Conservation (phyloP, 2,888 invertebrate species). For the Cantharis flavilabris region DNA sequence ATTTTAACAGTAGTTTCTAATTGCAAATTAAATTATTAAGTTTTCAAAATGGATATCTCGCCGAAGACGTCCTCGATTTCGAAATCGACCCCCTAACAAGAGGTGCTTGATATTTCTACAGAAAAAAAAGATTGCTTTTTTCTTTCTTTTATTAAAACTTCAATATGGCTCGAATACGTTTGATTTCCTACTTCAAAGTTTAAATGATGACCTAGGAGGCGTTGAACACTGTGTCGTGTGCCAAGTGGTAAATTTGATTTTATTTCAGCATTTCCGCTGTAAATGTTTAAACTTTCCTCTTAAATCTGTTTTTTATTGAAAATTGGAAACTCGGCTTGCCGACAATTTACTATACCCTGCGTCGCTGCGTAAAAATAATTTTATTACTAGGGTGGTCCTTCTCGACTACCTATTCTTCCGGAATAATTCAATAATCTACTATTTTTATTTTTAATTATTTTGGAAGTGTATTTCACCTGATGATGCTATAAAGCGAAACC, state of each 20-base stretch:
- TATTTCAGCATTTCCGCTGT: neutral
- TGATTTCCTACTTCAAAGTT: neutral
- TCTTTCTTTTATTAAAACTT: neutral
- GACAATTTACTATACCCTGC: neutral
- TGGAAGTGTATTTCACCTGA: too few species aligned
- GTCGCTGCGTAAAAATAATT: neutral
- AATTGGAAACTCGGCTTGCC: neutral
- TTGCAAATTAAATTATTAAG: neutral
- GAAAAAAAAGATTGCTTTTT: neutral
- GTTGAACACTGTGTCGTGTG: neutral
- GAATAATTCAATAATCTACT: too few species aligned
- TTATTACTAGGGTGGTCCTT: neutral
- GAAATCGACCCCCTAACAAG: neutral
- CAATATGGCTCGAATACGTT: neutral
- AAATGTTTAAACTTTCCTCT: neutral
- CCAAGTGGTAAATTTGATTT: neutral
- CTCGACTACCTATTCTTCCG: neutral
- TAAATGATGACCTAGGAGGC: neutral
- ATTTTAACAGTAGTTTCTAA: slow-evolving; percentile 7
- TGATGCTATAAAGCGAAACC: too few species aligned
- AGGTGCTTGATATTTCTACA: neutral
- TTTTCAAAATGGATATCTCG: neutral
- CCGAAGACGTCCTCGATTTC: neutral
- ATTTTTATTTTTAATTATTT: too few species aligned
- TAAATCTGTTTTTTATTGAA: neutral